Evolutionary conservation across 2,797 vertebrate species (phyloP).

Genomic region (Cephalopachus bancanus): DNA sequence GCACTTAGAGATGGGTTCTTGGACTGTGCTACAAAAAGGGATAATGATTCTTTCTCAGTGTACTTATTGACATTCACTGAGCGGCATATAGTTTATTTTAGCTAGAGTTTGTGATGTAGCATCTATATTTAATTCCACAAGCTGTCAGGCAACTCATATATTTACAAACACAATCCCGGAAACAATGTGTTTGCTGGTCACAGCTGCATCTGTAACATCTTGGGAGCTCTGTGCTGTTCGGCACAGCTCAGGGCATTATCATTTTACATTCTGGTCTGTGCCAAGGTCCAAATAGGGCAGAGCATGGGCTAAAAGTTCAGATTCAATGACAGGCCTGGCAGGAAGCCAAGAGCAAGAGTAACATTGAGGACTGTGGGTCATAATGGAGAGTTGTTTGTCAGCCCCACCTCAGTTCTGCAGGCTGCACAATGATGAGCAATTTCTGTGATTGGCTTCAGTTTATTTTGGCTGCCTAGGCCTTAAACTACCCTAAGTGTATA

Average conservation of each 20-base stretch:
- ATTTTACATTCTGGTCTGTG: conserved; percentile 71
- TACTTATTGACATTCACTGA: conserved; percentile 83
- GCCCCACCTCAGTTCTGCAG: not conserved
- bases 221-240: conserved; percentile 54
- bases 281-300: conserved; percentile 46
- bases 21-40: not conserved
- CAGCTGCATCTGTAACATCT: conserved; percentile 78
- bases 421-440: not conserved
- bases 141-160: conserved; percentile 81
- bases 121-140: conserved; percentile 86
- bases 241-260: conserved; percentile 65
- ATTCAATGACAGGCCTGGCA: conserved; percentile 60
- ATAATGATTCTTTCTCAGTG: conserved; percentile 73
- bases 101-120: conserved; percentile 77
- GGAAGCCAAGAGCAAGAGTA: conserved; percentile 50
- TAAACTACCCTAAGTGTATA: not conserved
- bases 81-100: conserved; percentile 82
- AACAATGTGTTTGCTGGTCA: conserved; percentile 84
- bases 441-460: not conserved
- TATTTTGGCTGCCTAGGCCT: not conserved
- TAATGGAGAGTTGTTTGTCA: not conserved
- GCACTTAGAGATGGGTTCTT: not conserved
- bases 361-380: not conserved
- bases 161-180: conserved; percentile 84
- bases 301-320: conserved; percentile 73